Evolutionary conservation across 2,888 invertebrate genomes (phyloP).

Genomic region (Toxonevra muliebris): DNA sequence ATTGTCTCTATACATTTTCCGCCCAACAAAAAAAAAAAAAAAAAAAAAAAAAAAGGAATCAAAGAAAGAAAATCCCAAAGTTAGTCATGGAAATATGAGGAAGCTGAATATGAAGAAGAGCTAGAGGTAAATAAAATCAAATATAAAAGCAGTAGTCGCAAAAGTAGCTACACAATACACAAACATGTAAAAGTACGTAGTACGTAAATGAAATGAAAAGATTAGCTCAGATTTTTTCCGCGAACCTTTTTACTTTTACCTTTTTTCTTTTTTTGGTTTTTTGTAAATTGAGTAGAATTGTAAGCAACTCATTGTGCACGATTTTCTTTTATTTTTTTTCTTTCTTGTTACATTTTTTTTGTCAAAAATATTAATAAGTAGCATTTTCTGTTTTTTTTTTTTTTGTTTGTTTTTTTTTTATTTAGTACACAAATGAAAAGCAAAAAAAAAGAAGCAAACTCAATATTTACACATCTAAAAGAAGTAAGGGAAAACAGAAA

Average conservation of each 20-base stretch:
- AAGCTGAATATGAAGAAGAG: not conserved
- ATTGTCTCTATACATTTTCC: slow-evolving; percentile 2
- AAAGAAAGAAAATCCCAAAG: not conserved
- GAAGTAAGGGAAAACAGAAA: not conserved
- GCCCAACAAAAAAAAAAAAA: too few relatives aligned
- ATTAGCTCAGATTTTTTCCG: slow-evolving; percentile 14
- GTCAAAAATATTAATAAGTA: slow-evolving; percentile 8
- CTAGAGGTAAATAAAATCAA: not conserved
- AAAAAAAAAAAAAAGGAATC: not conserved
- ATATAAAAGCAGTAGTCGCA: not conserved
- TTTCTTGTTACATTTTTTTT: not conserved
- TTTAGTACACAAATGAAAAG: not conserved
- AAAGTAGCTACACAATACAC: not conserved
- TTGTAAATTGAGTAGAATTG: not conserved
- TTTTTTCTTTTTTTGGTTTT: not conserved
- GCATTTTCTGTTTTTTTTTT: not conserved
- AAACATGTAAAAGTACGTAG: not conserved
- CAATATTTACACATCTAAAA: slow-evolving; percentile 2
- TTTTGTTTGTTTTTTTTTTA: not conserved
- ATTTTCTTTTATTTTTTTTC: not conserved
- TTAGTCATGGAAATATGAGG: not conserved
- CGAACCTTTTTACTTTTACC: not conserved
- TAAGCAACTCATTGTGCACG: not conserved
- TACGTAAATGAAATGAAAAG: slow-evolving; percentile 14
- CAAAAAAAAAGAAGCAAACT: not conserved